phyloP scores from a whole-genome alignment of 2,113 vertebrate species.

The Neolamprologus sp. region DNA sequence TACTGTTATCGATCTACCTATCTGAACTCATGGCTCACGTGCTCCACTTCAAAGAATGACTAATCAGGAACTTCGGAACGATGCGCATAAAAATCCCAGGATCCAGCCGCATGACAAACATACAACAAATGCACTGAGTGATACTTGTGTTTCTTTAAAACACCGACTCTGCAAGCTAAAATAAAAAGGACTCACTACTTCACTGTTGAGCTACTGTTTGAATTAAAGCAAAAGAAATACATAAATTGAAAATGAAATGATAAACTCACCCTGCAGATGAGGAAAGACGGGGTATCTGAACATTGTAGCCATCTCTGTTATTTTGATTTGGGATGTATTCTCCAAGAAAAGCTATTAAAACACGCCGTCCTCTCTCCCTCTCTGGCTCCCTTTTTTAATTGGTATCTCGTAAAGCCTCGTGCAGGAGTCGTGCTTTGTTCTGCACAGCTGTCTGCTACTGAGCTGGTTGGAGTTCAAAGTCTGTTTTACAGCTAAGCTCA shows the following conservation, averaged over 20 bases:
- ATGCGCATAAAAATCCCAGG: background rate
- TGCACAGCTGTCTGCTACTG: slow-evolving; percentile 36
- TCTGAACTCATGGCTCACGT: background rate
- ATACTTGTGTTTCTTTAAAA: background rate
- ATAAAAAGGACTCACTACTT: background rate
- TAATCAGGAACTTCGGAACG: background rate
- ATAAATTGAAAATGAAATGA: background rate
- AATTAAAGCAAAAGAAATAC: background rate
- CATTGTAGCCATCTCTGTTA: slow-evolving; percentile 60
- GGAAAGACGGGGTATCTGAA: slow-evolving; percentile 69
- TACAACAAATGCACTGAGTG: background rate
- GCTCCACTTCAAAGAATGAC: background rate
- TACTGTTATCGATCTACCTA: background rate
- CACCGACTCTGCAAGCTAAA: background rate
- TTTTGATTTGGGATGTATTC: background rate
- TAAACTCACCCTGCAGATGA: slow-evolving; percentile 69
- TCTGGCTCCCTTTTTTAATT: background rate
- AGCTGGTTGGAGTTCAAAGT: slow-evolving; percentile 34
- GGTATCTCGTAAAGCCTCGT: background rate
- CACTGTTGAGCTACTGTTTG: background rate
- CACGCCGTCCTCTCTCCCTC: background rate
- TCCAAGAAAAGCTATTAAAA: background rate
- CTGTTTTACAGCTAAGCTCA: slow-evolving; percentile 44
- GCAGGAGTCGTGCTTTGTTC: background rate
- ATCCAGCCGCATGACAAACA: background rate